Percentiles rank a stretch among this genome's conserved stretches.
phyloP scores from a whole-genome alignment of 2,113 vertebrate genomes.

The Motacilla alba region DNA sequence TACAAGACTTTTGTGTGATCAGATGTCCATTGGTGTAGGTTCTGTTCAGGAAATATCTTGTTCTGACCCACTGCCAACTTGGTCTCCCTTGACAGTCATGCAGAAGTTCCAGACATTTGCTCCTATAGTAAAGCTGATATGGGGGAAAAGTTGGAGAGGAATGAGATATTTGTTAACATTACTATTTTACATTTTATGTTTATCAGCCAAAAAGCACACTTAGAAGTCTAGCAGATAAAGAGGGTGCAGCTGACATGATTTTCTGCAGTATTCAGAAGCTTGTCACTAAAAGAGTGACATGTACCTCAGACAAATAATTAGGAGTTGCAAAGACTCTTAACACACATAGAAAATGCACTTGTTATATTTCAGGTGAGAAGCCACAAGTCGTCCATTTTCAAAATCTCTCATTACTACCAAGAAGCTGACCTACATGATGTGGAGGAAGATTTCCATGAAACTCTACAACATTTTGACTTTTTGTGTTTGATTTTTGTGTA shows the following conservation, averaged over 20 bases:
- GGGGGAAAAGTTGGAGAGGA: not conserved
- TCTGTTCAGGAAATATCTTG: not conserved
- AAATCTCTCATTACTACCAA: not conserved
- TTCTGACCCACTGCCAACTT: not conserved
- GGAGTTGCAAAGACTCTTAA: not conserved
- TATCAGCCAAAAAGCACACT: not conserved
- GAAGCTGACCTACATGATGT: not conserved
- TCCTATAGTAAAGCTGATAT: not conserved
- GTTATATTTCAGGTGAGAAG: not conserved
- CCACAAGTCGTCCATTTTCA: not conserved
- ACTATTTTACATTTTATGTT: not conserved
- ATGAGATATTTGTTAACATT: not conserved
- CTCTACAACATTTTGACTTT: not conserved
- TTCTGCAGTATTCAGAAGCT: not conserved
- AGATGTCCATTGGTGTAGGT: not conserved
- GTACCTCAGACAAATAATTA: not conserved
- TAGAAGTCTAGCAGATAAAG: not conserved
- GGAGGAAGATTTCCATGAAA: not conserved
- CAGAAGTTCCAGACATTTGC: not conserved
- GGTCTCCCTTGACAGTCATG: not conserved
- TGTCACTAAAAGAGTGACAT: not conserved
- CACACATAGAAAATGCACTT: not conserved
- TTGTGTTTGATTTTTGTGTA: not conserved
- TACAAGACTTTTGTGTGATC: not conserved
- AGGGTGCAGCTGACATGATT: not conserved